These are phyloP conservation scores for Hirtodrosophila confusa DNA, from an alignment of 2,888 invertebrate genomes.

Conservation along the genomic window DNA sequence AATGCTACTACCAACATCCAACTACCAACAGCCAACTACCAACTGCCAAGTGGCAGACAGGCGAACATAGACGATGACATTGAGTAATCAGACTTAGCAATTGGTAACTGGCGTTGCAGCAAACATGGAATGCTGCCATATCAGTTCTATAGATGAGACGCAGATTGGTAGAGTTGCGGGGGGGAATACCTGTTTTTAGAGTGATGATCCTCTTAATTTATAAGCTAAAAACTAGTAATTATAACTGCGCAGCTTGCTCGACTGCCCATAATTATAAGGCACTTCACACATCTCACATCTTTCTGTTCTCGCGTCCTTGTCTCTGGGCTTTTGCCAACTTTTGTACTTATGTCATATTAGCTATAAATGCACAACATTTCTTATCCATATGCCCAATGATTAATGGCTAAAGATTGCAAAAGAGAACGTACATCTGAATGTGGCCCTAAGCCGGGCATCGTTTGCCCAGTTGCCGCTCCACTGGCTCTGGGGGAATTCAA, in stretches of 20 bases:
- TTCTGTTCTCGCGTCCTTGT: constrained; percentile 39
- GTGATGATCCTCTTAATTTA: constrained; percentile 80
- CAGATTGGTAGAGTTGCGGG: background rate
- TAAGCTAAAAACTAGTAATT: constrained; percentile 78
- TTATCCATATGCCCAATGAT: constrained; percentile 65
- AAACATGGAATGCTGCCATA: constrained; percentile 75
- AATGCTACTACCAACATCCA: constrained; percentile 13
- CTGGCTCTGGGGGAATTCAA: constrained; percentile 46
- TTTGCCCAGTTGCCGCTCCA: constrained; percentile 67
- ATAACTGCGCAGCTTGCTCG: constrained; percentile 70
- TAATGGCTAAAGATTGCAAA: constrained; percentile 62
- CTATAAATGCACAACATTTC: constrained; percentile 72
- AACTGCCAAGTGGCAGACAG: constrained; percentile 51
- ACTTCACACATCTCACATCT: constrained; percentile 6
- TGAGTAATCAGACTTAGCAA: constrained; percentile 78
- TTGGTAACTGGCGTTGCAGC: constrained; percentile 54
- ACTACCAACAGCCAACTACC: background rate
- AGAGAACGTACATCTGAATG: constrained; percentile 25
- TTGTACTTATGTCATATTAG: constrained; percentile 80
- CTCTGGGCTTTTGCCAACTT: constrained; percentile 70
- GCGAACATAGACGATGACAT: constrained; percentile 72
- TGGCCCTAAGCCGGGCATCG: constrained; percentile 39
- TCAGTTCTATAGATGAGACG: constrained; percentile 43
- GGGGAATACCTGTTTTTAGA: constrained; percentile 53
- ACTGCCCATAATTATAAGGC: constrained; percentile 75